Conservation (phyloP, 2,888 invertebrate species). For the Ypsolopha scabrella region DNA sequence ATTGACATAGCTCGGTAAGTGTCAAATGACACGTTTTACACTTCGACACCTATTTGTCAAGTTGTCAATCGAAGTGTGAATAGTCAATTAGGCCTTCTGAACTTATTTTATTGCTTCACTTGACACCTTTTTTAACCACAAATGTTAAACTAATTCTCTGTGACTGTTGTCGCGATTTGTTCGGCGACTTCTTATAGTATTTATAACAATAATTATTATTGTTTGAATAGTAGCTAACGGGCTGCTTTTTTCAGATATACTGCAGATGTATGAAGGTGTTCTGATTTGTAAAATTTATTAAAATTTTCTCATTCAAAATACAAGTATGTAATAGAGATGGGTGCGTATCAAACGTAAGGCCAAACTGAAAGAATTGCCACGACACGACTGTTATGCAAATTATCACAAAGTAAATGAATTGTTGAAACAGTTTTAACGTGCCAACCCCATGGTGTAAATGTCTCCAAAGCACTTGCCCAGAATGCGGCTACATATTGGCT, state of each 20-base stretch:
- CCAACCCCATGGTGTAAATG: conserved; percentile 23
- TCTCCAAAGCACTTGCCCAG: conserved; percentile 16
- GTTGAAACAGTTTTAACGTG: conserved; percentile 7
- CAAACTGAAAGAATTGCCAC: too few species aligned
- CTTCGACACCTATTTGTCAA: conserved; percentile 47
- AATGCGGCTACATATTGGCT: conserved; percentile 42
- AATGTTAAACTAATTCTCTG: too few species aligned
- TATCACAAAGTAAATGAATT: conserved; percentile 3
- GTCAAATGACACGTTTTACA: conserved; percentile 40
- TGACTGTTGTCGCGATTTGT: too few species aligned
- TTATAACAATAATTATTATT: too few species aligned
- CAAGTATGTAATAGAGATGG: too few species aligned
- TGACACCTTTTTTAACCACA: too few species aligned
- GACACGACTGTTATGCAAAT: too few species aligned
- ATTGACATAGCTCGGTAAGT: conserved; percentile 21
- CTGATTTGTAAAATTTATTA: too few species aligned
- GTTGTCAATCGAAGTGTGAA: conserved; percentile 43
- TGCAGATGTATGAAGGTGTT: neutral
- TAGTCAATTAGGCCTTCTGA: conserved; percentile 16
- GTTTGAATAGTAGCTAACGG: too few species aligned
- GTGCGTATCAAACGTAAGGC: too few species aligned
- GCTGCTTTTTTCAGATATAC: neutral
- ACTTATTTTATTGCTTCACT: neutral
- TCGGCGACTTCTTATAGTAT: too few species aligned
- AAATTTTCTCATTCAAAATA: too few species aligned